Conservation (phyloP, 2,797 vertebrate genomes). For the Leptodactylus fallax region DNA sequence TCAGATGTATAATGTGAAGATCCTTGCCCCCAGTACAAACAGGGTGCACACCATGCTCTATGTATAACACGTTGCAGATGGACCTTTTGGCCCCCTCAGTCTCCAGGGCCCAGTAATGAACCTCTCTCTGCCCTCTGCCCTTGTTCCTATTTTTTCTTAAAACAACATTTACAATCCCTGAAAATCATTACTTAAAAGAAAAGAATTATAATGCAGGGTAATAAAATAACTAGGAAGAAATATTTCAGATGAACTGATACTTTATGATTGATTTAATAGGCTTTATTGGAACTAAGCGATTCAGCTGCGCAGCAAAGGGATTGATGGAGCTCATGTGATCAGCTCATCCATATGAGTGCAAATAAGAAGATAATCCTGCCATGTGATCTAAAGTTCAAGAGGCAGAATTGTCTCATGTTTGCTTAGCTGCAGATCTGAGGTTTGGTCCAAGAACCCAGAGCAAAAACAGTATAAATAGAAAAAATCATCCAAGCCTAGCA, state of each 20-base stretch:
- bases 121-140: too few species aligned
- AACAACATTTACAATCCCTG: neutral
- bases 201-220: neutral
- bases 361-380: constrained; percentile 27
- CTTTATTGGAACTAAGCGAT: neutral
- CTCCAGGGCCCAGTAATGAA: too few species aligned
- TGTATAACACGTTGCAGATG: too few species aligned
- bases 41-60: too few species aligned
- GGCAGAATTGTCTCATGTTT: constrained; percentile 15
- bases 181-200: neutral
- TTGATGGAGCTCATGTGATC: constrained; percentile 17
- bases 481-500: neutral
- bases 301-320: neutral
- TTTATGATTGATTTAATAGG: neutral
- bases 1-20: too few species aligned
- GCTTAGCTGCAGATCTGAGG: neutral
- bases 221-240: neutral
- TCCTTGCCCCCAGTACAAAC: too few species aligned
- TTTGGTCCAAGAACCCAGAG: constrained; percentile 3
- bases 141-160: neutral
- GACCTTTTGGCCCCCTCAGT: too few species aligned
- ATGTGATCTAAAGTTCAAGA: constrained; percentile 14
- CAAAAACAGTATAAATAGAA: constrained; percentile 5
- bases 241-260: neutral
- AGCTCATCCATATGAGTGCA: neutral